Percentiles rank a stretch among this genome's conserved stretches.
Evolutionary conservation across 2,888 invertebrate species (phyloP).

Genomic region (Drosophila subsilvestris): DNA sequence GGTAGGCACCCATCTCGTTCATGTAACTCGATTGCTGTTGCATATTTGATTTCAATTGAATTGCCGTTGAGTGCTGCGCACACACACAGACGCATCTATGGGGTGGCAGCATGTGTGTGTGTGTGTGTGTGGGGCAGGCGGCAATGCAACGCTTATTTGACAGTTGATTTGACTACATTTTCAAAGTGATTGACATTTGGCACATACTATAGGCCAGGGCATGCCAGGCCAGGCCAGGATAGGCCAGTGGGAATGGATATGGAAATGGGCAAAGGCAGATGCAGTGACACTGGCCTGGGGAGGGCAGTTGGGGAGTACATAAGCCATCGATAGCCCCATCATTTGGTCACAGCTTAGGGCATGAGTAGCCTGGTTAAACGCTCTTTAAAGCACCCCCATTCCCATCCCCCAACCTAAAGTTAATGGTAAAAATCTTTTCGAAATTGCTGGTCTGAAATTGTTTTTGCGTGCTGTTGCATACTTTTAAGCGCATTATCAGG

Average conservation of each 20-base stretch:
- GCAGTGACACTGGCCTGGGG: slow-evolving; percentile 4
- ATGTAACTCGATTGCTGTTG: slow-evolving; percentile 75
- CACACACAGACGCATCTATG: slow-evolving; percentile 29
- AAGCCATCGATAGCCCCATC: slow-evolving; percentile 18
- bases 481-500: slow-evolving; percentile 59
- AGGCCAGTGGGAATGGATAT: not conserved
- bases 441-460: slow-evolving; percentile 48
- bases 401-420: slow-evolving; percentile 1
- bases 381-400: slow-evolving; percentile 11
- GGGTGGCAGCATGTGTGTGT: not conserved
- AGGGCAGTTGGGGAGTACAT: not conserved
- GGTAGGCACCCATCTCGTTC: slow-evolving; percentile 40
- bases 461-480: slow-evolving; percentile 70
- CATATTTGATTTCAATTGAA: slow-evolving; percentile 80
- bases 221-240: slow-evolving; percentile 17
- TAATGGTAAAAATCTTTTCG: slow-evolving; percentile 33
- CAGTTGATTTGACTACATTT: slow-evolving; percentile 80
- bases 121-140: not conserved
- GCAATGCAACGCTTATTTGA: slow-evolving; percentile 78
- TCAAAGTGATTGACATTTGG: slow-evolving; percentile 78
- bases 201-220: slow-evolving; percentile 54
- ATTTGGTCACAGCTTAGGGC: slow-evolving; percentile 19
- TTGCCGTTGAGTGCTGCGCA: slow-evolving; percentile 75
- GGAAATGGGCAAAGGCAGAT: not conserved
- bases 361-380: not conserved